phyloP scores from a whole-genome alignment of 2,888 invertebrate species.

The Nomada lathburiana region DNA sequence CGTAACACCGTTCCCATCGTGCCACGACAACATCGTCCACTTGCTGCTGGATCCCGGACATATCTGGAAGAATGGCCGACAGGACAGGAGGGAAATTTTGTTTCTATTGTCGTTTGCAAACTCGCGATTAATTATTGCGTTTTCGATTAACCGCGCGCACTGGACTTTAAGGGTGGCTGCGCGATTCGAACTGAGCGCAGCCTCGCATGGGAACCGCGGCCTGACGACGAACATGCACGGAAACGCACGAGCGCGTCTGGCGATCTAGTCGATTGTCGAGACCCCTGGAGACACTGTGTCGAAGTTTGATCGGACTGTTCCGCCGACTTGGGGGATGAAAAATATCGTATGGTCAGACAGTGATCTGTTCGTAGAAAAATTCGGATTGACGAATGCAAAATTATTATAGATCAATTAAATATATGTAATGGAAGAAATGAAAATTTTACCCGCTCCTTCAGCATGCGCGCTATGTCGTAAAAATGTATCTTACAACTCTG shows the following conservation, averaged over 20 bases:
- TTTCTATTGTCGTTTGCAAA: not conserved
- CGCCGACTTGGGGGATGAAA: constrained; percentile 24
- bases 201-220: constrained; percentile 75
- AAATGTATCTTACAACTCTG: not conserved
- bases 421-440: not conserved
- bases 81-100: not conserved
- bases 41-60: not conserved
- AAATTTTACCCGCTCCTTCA: not conserved
- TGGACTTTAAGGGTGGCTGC: constrained; percentile 73
- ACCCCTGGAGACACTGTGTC: constrained; percentile 19
- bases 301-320: constrained; percentile 2
- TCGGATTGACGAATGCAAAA: not conserved
- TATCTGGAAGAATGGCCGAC: not conserved
- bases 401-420: not conserved
- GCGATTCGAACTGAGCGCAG: constrained; percentile 77
- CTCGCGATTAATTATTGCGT: constrained; percentile 15
- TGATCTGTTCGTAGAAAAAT: constrained; percentile 1
- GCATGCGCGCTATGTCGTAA: not conserved
- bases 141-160: constrained; percentile 53
- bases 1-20: not conserved
- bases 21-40: constrained; percentile 28
- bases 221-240: constrained; percentile 69
- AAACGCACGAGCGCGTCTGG: constrained; percentile 13
- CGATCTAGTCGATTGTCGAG: constrained; percentile 25
- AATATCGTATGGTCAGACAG: constrained; percentile 47